phyloP scores from a whole-genome alignment of 2,113 vertebrate genomes.

The Psilopsiagon aymara region DNA sequence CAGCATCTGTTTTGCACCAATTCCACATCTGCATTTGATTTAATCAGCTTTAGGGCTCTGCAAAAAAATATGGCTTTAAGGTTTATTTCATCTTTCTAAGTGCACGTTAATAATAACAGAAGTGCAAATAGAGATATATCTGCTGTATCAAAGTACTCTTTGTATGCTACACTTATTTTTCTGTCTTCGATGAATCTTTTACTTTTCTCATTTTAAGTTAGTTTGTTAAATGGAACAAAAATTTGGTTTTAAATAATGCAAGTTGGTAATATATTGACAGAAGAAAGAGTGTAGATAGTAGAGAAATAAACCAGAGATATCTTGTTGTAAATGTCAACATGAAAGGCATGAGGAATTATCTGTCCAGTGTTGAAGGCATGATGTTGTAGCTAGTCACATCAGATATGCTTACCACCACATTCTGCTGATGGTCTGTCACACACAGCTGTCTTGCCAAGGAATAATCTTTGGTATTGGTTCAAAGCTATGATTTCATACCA shows the following conservation, averaged over 20 bases:
- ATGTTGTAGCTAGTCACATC: accelerated
- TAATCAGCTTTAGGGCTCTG: slow-evolving; percentile 70
- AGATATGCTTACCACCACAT: not conserved
- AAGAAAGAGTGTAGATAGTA: not conserved
- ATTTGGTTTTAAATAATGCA: not conserved
- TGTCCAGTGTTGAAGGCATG: not conserved
- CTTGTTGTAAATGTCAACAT: not conserved
- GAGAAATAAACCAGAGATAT: not conserved
- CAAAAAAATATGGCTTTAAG: slow-evolving; percentile 74
- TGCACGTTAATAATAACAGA: slow-evolving; percentile 64
- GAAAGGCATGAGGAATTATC: not conserved
- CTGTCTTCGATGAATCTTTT: not conserved
- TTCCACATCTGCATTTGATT: slow-evolving; percentile 82
- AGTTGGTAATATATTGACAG: not conserved
- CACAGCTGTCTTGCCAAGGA: not conserved
- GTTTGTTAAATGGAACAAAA: not conserved
- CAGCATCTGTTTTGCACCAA: slow-evolving; percentile 78
- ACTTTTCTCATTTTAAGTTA: slow-evolving; percentile 5
- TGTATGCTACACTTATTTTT: not conserved
- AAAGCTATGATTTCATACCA: not conserved
- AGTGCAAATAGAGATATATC: slow-evolving; percentile 50
- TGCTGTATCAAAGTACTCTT: slow-evolving; percentile 30
- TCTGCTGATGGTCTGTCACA: too few species aligned
- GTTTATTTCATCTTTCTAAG: slow-evolving; percentile 65
- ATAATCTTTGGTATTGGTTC: not conserved